Base-by-base conservation (phyloP, 2,797 vertebrate genomes). In the Neomorphus geoffroyi region DNA sequence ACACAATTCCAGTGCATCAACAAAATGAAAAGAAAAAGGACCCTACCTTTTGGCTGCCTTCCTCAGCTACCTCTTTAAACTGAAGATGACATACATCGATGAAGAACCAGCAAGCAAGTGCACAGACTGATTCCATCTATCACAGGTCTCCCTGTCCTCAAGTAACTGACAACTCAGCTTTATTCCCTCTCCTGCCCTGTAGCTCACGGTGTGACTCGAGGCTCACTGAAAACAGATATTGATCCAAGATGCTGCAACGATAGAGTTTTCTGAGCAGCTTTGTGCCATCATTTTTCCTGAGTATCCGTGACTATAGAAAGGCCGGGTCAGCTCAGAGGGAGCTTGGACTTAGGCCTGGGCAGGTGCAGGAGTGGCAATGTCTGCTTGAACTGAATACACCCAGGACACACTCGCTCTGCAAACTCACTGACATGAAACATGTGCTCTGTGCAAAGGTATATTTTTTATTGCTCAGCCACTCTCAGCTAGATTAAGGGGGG, bases 201-300 rank as follows among this genome's bases (percentile, higher is more conserved):
- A 92, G 95, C 88, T 93, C 92, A 51, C 43, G 0, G 11, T 45
- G 80, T 62, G 83, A 60, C 95, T 94, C 80, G 81, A 86, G 96
- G 92, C 93, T 84, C 70, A 18, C 88, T 93, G 92, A 95, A 96
- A 97, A 96, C 94, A 91, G 54, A 26, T 96, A 97, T 96, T 90
- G 95, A 97, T 96, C 94, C 70, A 39, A 86, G 50, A 57, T 0
- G 0, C 70, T 58, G 81, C 70, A 72, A 86, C 65, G 80, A 88
- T 45, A 81, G 89, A 93, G 82, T 70, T 82, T 90, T 88, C 58
- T 35, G 91, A 92, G 78, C 73, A 88, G 66, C 62, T 84, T 67
- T 37, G 62, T 75, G 62, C 77, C 70, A 90, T 94, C 73, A 72
- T 90, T 95, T 88, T 91, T 94, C 70, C 89, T n/a, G 43, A 57